Evolutionary conservation across 2,888 invertebrate genomes (phyloP).

Genomic region (Matsumyia berberina): DNA sequence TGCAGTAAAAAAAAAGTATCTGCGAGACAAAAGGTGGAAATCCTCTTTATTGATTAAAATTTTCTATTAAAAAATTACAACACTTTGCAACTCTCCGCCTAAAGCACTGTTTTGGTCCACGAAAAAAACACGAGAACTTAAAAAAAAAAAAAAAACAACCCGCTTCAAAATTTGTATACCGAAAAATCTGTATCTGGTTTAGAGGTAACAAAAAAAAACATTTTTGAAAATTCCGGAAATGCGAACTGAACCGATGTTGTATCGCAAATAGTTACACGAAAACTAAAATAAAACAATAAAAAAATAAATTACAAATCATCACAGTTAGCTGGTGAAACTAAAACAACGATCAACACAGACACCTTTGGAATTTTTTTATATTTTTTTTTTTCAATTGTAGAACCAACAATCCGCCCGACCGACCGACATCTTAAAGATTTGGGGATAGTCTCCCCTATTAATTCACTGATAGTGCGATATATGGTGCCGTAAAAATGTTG

Average conservation of each 20-base stretch:
- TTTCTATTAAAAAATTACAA: slow-evolving; percentile 11
- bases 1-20: slow-evolving; percentile 9
- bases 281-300: no score
- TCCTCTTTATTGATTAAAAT: slow-evolving; percentile 9
- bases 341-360: slow-evolving; percentile 30
- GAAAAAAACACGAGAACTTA: slow-evolving; percentile 5
- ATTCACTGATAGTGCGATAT: slow-evolving; percentile 68
- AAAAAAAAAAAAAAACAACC: slow-evolving; percentile 19
- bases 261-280: slow-evolving; percentile 54
- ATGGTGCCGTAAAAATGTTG: slow-evolving; percentile 55
- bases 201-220: slow-evolving; percentile 10
- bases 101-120: slow-evolving; percentile 20
- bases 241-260: slow-evolving; percentile 42
- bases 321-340: slow-evolving; percentile 27
- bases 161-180: slow-evolving; percentile 51
- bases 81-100: slow-evolving; percentile 3
- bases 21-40: background rate
- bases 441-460: slow-evolving; percentile 72
- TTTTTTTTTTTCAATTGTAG: slow-evolving; percentile 31
- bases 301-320: slow-evolving; percentile 19
- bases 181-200: slow-evolving; percentile 68
- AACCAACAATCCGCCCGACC: slow-evolving; percentile 60
- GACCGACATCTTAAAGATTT: slow-evolving; percentile 70
- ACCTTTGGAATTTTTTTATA: slow-evolving; percentile 3
- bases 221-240: slow-evolving; percentile 25